Conservation (phyloP, 1,140 invertebrate species). For the Bombus waltoni region DNA sequence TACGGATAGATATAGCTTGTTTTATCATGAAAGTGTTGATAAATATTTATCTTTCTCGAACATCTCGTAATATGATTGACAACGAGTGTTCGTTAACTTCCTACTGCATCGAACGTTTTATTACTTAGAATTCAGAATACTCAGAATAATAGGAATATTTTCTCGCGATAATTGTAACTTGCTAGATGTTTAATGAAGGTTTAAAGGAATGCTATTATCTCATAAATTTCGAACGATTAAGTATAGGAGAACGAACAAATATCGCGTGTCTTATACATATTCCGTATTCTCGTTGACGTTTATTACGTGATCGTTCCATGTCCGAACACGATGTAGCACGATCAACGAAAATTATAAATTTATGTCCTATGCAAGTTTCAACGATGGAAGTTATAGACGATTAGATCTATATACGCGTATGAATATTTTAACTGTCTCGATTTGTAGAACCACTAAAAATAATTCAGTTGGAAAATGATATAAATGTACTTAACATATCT, state of each 20-base stretch:
- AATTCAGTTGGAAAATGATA: background rate
- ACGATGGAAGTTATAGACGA: background rate
- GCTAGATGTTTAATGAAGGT: background rate
- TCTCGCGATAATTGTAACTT: background rate
- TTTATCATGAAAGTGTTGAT: constrained; percentile 21
- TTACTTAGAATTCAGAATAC: background rate
- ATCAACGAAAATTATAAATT: background rate
- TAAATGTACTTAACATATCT: background rate
- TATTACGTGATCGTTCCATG: background rate
- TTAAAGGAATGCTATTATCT: background rate
- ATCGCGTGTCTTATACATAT: background rate
- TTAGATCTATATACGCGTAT: background rate
- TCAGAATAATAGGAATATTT: background rate
- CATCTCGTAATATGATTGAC: background rate
- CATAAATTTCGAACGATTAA: background rate
- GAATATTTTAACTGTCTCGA: background rate
- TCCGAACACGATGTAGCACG: too few relatives aligned
- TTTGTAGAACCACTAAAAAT: constrained; percentile 23
- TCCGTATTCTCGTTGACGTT: background rate
- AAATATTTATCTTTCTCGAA: constrained; percentile 34
- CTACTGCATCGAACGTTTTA: background rate
- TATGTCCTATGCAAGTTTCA: background rate
- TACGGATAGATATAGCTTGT: background rate
- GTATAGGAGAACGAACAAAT: background rate
- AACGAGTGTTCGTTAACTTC: background rate